phyloP scores from a whole-genome alignment of 2,113 vertebrate species.

The Neodon shergylaensis region DNA sequence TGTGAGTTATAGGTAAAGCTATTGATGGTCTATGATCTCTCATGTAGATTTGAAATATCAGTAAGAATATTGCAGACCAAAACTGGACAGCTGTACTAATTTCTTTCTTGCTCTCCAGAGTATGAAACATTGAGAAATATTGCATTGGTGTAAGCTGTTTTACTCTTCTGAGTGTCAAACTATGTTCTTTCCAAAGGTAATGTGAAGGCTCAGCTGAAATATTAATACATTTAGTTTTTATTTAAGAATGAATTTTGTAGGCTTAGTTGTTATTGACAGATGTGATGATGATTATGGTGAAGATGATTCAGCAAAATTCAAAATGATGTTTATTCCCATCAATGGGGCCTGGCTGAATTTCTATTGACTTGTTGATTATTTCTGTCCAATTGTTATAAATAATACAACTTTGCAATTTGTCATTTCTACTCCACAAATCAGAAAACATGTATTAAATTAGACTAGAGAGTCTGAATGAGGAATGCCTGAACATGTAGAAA shows the following conservation, averaged over 20 bases:
- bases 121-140: slow-evolving; percentile 4
- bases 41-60: background rate
- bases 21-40: background rate
- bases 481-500: background rate
- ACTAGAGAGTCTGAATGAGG: slow-evolving; percentile 9
- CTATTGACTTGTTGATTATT: background rate
- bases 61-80: background rate
- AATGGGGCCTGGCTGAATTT: background rate
- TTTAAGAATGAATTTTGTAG: slow-evolving; percentile 3
- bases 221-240: slow-evolving; percentile 12
- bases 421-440: background rate
- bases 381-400: background rate
- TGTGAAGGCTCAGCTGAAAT: slow-evolving; percentile 34
- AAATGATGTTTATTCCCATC: background rate
- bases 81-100: background rate
- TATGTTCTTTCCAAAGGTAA: slow-evolving; percentile 50
- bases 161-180: slow-evolving; percentile 1
- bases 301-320: background rate
- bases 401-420: background rate
- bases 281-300: background rate
- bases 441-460: background rate
- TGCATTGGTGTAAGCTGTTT: background rate
- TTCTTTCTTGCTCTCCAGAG: slow-evolving; percentile 7
- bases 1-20: background rate
- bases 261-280: background rate